Evolutionary conservation across 30 jellyfish, hydroid and myxozoan species (phyloP).

Genomic region (Chironex yamaguchii): DNA sequence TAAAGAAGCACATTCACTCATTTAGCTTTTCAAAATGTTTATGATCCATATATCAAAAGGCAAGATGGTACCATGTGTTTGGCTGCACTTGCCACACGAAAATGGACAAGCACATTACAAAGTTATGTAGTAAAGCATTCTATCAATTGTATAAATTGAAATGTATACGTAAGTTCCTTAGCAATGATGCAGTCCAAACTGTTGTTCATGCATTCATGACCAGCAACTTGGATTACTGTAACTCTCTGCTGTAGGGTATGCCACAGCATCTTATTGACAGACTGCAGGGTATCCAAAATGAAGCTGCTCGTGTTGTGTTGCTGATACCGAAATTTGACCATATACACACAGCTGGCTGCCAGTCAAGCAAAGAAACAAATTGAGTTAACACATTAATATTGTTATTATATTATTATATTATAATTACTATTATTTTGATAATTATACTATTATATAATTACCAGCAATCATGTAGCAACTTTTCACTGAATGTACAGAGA

Average conservation of each 20-base stretch:
- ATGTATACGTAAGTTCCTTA: conserved; percentile 40
- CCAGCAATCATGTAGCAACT: too few relatives aligned
- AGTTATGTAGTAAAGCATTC: conserved; percentile 17
- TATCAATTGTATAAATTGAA: conserved; percentile 24
- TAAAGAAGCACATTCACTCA: too few relatives aligned
- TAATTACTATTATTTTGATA: too few relatives aligned
- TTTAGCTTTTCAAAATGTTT: too few relatives aligned
- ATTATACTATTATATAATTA: too few relatives aligned
- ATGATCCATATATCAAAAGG: too few relatives aligned
- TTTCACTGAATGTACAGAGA: too few relatives aligned
- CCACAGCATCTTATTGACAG: conserved; percentile 36
- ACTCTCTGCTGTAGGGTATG: conserved; percentile 64
- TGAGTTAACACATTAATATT: too few relatives aligned
- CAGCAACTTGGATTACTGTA: conserved; percentile 56
- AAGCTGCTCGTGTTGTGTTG: conserved; percentile 67
- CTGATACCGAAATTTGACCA: conserved; percentile 48
- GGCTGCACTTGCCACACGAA: too few relatives aligned
- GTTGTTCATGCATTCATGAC: conserved; percentile 62
- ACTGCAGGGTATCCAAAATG: conserved; percentile 60
- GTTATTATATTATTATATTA: too few relatives aligned
- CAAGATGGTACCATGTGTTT: too few relatives aligned
- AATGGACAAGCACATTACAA: conserved; percentile 35
- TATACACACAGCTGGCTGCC: conserved; percentile 3
- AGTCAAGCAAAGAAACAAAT: too few relatives aligned
- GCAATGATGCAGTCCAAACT: conserved; percentile 52